Conservation (phyloP, 2,888 invertebrate species). For the Micoletzkya japonica region DNA sequence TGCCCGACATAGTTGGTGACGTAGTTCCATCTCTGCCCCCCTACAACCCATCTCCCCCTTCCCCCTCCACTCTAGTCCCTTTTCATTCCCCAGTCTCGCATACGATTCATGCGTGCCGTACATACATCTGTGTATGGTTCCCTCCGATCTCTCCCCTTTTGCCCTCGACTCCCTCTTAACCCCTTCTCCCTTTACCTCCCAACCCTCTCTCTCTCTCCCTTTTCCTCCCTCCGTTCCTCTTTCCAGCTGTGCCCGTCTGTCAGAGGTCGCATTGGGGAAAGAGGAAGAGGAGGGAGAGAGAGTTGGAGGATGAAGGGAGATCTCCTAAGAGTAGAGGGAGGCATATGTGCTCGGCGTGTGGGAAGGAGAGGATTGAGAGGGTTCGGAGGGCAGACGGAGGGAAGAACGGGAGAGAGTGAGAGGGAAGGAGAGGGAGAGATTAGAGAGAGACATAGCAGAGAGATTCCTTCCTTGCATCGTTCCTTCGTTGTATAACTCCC, state of each 20-base stretch:
- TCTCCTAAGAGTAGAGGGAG: no score
- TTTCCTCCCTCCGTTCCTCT: not conserved
- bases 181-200: not conserved
- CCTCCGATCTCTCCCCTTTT: no score
- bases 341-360: not conserved
- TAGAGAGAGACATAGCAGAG: conserved; percentile 1
- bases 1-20: no score
- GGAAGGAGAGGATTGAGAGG: not conserved
- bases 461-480: not conserved
- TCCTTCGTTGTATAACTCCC: not conserved
- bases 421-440: not conserved
- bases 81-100: conserved; percentile 7
- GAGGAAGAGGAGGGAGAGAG: no score
- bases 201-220: not conserved
- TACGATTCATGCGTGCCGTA: no score
- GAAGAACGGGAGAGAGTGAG: not conserved
- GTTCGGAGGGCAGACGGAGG: not conserved
- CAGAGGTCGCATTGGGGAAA: no score
- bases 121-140: no score
- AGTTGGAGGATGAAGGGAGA: no score
- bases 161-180: no score
- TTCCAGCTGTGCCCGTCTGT: not conserved
- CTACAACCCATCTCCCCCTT: not conserved
- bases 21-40: no score
- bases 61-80: not conserved